Evolutionary conservation across 2,797 vertebrate species (phyloP).

Genomic region (Tokudaia muenninki): DNA sequence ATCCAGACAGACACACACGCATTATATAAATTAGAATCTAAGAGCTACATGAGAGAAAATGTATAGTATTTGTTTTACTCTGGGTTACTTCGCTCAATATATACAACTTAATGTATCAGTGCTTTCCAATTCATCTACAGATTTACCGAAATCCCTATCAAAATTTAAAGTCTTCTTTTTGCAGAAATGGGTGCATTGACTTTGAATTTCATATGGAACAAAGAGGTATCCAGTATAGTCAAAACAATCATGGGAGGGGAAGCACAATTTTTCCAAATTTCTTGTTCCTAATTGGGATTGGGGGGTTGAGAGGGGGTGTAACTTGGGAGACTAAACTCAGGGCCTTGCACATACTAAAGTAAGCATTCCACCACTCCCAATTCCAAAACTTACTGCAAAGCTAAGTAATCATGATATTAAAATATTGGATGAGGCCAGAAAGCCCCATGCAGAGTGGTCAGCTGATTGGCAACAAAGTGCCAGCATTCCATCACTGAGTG

Average conservation of each 20-base stretch:
- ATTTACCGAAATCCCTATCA: neutral
- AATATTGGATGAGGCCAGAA: neutral
- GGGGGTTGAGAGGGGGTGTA: no score
- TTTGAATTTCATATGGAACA: neutral
- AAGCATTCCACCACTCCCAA: neutral
- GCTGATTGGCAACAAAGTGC: neutral
- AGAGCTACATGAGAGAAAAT: neutral
- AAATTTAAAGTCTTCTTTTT: neutral
- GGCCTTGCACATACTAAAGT: neutral
- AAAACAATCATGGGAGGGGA: neutral
- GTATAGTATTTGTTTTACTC: neutral
- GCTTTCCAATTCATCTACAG: neutral
- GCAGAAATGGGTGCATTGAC: neutral
- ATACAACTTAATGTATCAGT: neutral
- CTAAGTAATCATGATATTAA: neutral
- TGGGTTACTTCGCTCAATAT: neutral
- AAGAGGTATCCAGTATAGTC: neutral
- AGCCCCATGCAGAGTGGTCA: neutral
- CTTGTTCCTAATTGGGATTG: neutral
- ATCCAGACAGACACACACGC: neutral
- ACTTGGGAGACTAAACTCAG: neutral
- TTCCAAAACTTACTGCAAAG: neutral
- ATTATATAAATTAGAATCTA: neutral
- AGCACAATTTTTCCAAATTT: neutral
- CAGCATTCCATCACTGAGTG: neutral